Evolutionary conservation across 1,140 invertebrate species (phyloP).

Genomic region (Dendrolimus kikuchii): DNA sequence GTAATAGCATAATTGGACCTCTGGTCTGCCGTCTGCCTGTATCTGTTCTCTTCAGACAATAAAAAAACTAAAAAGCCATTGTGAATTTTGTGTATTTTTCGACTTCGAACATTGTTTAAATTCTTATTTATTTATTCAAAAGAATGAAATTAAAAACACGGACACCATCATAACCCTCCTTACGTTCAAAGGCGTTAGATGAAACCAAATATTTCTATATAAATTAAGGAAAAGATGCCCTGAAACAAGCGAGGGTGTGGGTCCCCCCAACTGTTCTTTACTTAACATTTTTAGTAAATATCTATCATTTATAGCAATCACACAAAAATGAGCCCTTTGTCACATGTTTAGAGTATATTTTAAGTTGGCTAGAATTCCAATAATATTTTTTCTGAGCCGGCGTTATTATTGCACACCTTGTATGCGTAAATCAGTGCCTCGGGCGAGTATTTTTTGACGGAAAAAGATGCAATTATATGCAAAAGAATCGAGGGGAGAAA

Average conservation of each 20-base stretch:
- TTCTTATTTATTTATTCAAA: too few relatives aligned
- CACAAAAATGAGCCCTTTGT: constrained; percentile 26
- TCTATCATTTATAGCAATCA: constrained; percentile 14
- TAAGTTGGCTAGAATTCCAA: constrained; percentile 17
- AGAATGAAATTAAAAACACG: too few relatives aligned
- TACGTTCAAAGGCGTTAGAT: constrained; percentile 33
- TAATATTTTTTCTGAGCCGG: constrained; percentile 51
- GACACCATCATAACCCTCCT: too few relatives aligned
- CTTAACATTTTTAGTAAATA: constrained; percentile 60
- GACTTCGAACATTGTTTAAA: too few relatives aligned
- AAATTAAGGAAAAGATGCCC: constrained; percentile 54
- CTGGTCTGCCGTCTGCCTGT: too few relatives aligned
- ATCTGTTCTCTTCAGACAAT: too few relatives aligned
- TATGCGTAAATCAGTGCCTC: constrained; percentile 64
- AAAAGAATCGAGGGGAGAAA: constrained; percentile 23
- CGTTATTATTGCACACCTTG: constrained; percentile 64
- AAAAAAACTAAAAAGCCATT: too few relatives aligned
- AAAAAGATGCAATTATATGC: constrained; percentile 64
- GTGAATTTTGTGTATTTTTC: too few relatives aligned
- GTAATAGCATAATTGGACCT: too few relatives aligned
- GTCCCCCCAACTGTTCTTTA: constrained; percentile 52
- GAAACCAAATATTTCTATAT: constrained; percentile 62
- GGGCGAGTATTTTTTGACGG: constrained; percentile 43
- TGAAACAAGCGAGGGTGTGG: constrained; percentile 58
- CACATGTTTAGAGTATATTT: constrained; percentile 20